phyloP scores from a whole-genome alignment of 2,113 vertebrate species.

The Platycercus adscitus region DNA sequence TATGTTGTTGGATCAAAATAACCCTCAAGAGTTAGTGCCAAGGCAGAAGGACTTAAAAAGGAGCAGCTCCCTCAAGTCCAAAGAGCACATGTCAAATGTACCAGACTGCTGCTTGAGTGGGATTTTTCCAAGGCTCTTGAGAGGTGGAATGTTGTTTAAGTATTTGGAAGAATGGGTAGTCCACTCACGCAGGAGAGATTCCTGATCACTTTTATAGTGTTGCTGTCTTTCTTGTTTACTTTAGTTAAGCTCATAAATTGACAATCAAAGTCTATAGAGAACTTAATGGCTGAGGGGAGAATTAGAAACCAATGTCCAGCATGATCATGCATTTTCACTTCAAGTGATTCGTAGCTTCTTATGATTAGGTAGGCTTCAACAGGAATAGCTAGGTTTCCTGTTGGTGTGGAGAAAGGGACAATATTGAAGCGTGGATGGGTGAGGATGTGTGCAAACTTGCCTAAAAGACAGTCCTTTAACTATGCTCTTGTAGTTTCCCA shows the following conservation, averaged over 20 bases:
- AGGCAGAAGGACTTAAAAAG: neutral
- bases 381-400: neutral
- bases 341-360: neutral
- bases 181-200: neutral
- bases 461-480: neutral
- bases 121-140: constrained; percentile 8
- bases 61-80: neutral
- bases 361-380: neutral
- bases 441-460: neutral
- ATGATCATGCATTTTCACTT: neutral
- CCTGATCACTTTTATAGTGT: neutral
- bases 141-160: constrained; percentile 24
- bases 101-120: neutral
- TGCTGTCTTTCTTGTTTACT: neutral
- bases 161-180: constrained; percentile 25
- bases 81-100: neutral
- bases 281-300: neutral
- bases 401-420: neutral
- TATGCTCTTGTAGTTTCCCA: neutral
- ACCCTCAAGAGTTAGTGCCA: neutral
- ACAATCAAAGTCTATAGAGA: neutral
- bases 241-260: neutral
- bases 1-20: neutral
- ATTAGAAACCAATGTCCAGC: neutral
- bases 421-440: neutral